Base-by-base conservation (phyloP, 1,140 invertebrate genomes). In the Geopemphigus sp. region DNA sequence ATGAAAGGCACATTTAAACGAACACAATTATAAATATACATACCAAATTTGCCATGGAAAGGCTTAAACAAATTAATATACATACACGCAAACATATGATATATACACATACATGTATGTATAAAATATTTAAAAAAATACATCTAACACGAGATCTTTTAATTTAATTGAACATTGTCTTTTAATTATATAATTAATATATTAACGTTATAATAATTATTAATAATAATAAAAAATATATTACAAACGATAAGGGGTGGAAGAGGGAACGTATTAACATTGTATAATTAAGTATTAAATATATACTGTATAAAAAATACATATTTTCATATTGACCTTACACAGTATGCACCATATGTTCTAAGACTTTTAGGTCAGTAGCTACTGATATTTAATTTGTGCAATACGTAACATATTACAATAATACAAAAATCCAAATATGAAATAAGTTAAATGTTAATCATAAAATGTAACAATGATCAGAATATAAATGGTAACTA, bases 131-230 rank as follows among this genome's bases (percentile, higher is more conserved):
- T 59, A 76, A 45, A 76, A 76, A 76, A 76, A 78, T 78, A 78
- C 74, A 78, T 78, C 74, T 78, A 78, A 63, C 74, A 61, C 74
- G 74, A 78, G 74, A 78, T 78, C 74, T 78, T 78, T 61, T 47
- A 61, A 78, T 61, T 78, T 78, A 59, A 78, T 61, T 78, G 56
- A 78, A 78, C 74, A 61, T 78, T 78, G 74, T 78, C 74, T 78
- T 78, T 78, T 78, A 78, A 78, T 78, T 78, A 12, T 78, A 72
- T 32, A 72, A 54, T 47, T 32, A 72, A 54, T 47, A 22, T 50
- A 22, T 76, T 54, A 73, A 57, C 32, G 32, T 19, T 72, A 54
- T 45, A 50, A 22, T n/a, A n/a, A n/a, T n/a, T n/a, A n/a, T 39
- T 56, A 57, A 57, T 47, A 32, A 57, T n/a, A 74, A 72, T 32